Evolutionary conservation across 2,797 vertebrate species (phyloP), one percentile per base, ranked within the genome.

Genomic region (Centroberyx gerrardi): DNA sequence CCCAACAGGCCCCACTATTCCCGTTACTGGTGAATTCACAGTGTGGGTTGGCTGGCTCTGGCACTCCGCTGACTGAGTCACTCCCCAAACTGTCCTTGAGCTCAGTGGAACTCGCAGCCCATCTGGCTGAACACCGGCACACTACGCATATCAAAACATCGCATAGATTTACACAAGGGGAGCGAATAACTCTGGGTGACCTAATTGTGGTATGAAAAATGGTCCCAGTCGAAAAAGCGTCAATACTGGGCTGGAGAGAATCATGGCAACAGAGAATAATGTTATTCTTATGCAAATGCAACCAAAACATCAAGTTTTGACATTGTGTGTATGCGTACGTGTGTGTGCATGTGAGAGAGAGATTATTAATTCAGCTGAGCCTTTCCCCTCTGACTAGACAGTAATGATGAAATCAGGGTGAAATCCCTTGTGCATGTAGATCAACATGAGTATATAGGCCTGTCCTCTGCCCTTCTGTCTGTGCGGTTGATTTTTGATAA

Each of bases 31-130:
- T 86, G 80, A 84, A 81, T 74, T 68, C 62, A 71, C 66, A 61
- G 81, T 58, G 72, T 87, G 78, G 67, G 81, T 80, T 86, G 61
- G 73, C 80, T 84, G 81, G 72, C 83, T 75, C 48, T 1, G 67
- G 53, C 66, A 65, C 64, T 83, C 80, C 79, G 74, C 78, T 78
- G 62, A 80, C 83, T 90, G 79, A 90, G 80, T 90, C 80, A 91
- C 88, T 90, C 84, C 85, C 85, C 64, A 92, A 86, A 90, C 82
- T 89, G 90, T 90, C 91, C 91, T 92, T 92, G 85, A 93, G 90
- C 81, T 83, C 63, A 44, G 56, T 70, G 76, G 58, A 87, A 87
- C 87, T 88, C 83, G 15, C 72, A 76, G 80, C 79, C 88, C 83
- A 92, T 91, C 88, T 92, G 88, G 73, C 77, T 73, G 52, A 92